Percentiles rank a stretch among this genome's conserved stretches.
phyloP scores from a whole-genome alignment of 2,888 invertebrate genomes.

The Thecocarcelia acutangulata region DNA sequence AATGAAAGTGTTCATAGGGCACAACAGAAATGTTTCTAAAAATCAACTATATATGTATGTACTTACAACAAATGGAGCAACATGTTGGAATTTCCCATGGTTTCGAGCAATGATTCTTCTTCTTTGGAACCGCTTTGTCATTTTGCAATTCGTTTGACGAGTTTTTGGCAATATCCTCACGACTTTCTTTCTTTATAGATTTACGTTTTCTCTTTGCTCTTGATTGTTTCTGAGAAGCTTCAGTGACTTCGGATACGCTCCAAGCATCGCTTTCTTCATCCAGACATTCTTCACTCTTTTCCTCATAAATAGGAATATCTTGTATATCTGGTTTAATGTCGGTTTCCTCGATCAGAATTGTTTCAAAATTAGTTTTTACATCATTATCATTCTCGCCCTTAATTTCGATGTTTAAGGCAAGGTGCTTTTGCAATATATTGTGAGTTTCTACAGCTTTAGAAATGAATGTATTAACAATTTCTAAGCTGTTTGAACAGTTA shows the following conservation, averaged over 20 bases:
- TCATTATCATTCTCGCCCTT: background rate
- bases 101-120: too few relatives aligned
- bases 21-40: too few relatives aligned
- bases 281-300: background rate
- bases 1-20: too few relatives aligned
- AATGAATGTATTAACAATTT: too few relatives aligned
- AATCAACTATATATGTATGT: too few relatives aligned
- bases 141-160: too few relatives aligned
- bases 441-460: background rate
- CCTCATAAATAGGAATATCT: too few relatives aligned
- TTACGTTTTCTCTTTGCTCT: background rate
- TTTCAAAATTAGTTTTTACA: background rate
- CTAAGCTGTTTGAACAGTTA: too few relatives aligned
- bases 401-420: background rate
- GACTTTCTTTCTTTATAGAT: background rate
- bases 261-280: background rate
- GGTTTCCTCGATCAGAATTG: background rate
- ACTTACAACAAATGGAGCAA: constrained; percentile 18
- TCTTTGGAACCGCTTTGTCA: too few relatives aligned
- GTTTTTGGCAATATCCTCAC: too few relatives aligned
- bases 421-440: background rate
- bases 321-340: background rate
- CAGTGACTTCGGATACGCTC: background rate
- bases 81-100: background rate
- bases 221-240: background rate